Base-by-base conservation (phyloP, 2,888 invertebrate genomes). In the Argyra leucocephala region DNA sequence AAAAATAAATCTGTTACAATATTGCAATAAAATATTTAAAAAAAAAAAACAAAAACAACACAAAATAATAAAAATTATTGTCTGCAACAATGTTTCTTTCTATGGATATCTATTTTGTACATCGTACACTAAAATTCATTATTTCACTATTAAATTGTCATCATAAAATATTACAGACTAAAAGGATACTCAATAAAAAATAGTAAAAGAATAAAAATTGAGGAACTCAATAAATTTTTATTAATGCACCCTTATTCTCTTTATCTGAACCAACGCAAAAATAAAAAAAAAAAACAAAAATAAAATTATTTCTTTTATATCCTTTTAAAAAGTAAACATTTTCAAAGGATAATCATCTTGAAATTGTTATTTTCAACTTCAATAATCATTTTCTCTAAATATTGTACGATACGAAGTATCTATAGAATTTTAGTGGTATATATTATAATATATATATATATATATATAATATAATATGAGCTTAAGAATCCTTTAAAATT, bases 361-460 rank as follows among this genome's bases (percentile, higher is more conserved):
- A 48, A 48, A 48, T 48, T 48, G 48, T 48, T 48, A 48, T 48
- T 48, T 48, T 48, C 48, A 48, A 48, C 48, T 48, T 5, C n/a
- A 48, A 48, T 48, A 48, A 48, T 48, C 48, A 48, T 48, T 48
- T 48, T 48, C 3, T 10, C n/a, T n/a, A n/a, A n/a, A n/a, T n/a
- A n/a, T n/a, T n/a, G n/a, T n/a, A n/a, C n/a, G n/a, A n/a, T n/a
- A n/a, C n/a, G n/a, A n/a, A n/a, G n/a, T n/a, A 31, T 31, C 31
- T 31, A 31, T 31, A 31, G 12, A 31, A 31, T 31, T n/a, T n/a
- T n/a, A n/a, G n/a, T n/a, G 31, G 7, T 31, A 31, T 10, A 31
- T 31, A 10, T 31, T 31, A 31, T 26, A 26, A 6, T 26, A 9
- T 26, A 26, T 26, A 26, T n/a, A n/a, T 26, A 26, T 26, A 31